These are phyloP conservation scores for Bradypodion ventrale DNA, from an alignment of 2,797 vertebrate genomes.

Conservation along the genomic window DNA sequence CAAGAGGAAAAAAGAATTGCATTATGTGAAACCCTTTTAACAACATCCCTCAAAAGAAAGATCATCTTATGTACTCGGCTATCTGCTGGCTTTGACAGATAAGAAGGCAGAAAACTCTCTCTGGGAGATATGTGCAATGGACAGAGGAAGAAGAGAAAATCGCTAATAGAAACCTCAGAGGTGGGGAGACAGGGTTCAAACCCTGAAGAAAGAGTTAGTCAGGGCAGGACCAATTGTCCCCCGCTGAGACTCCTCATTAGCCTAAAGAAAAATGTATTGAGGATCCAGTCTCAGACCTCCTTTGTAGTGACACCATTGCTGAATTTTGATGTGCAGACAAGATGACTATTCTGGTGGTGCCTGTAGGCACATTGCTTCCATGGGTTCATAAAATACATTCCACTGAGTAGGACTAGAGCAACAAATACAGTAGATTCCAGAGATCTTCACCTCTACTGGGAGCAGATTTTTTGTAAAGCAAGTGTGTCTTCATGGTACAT, in stretches of 20 bases:
- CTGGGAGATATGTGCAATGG: not conserved
- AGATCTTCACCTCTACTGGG: not conserved
- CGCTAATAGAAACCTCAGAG: not conserved
- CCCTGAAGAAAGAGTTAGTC: not conserved
- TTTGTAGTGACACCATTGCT: not conserved
- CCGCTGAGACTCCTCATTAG: no score
- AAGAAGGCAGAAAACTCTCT: not conserved
- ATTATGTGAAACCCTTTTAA: not conserved
- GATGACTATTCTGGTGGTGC: not conserved
- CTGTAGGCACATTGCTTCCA: no score
- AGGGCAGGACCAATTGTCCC: no score
- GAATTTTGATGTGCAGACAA: not conserved
- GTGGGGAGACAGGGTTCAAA: not conserved
- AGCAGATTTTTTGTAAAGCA: not conserved
- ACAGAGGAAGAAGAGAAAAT: not conserved
- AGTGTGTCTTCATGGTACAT: not conserved
- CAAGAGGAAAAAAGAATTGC: not conserved
- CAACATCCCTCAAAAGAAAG: not conserved
- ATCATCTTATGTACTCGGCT: not conserved
- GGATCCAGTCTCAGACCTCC: not conserved
- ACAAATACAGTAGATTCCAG: not conserved
- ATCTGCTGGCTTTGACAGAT: not conserved
- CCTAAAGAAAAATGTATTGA: not conserved
- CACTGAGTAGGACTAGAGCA: not conserved
- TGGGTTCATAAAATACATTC: not conserved